These are phyloP conservation scores for Allochrocebus solatus DNA, from an alignment of 2,797 vertebrate species.

Conservation along the genomic window DNA sequence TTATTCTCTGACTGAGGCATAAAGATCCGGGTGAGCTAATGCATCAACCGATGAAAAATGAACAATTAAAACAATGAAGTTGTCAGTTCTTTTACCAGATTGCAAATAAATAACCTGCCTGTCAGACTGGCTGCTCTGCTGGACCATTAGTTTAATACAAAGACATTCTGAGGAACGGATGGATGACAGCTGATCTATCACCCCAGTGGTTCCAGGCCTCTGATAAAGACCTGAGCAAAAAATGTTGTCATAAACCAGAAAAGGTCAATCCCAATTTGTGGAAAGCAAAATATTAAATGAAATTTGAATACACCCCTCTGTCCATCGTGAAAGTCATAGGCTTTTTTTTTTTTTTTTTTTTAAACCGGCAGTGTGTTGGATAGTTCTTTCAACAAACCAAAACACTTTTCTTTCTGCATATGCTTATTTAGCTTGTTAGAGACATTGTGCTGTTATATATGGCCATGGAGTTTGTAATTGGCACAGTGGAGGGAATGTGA, in stretches of 20 bases:
- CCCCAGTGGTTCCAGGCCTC: slow-evolving; percentile 48
- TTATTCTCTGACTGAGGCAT: slow-evolving; percentile 78
- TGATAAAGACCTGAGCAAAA: slow-evolving; percentile 69
- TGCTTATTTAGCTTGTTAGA: slow-evolving; percentile 79
- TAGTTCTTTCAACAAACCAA: slow-evolving; percentile 47
- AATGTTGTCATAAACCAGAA: slow-evolving; percentile 43
- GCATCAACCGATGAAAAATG: slow-evolving; percentile 85
- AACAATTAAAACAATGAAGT: slow-evolving; percentile 85
- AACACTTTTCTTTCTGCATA: neutral
- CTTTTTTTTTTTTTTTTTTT: slow-evolving; percentile 72
- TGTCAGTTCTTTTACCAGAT: slow-evolving; percentile 84
- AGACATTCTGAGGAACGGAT: slow-evolving; percentile 79
- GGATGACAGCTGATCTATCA: slow-evolving; percentile 82
- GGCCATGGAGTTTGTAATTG: slow-evolving; percentile 81
- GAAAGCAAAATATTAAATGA: slow-evolving; percentile 36
- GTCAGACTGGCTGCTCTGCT: slow-evolving; percentile 78
- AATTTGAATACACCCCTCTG: neutral
- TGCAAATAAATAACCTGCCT: slow-evolving; percentile 85
- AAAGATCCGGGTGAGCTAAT: slow-evolving; percentile 79
- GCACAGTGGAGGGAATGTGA: slow-evolving; percentile 83
- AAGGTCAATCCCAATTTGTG: slow-evolving; percentile 64
- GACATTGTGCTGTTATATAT: slow-evolving; percentile 76
- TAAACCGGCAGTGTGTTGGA: neutral
- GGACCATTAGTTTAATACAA: slow-evolving; percentile 86
- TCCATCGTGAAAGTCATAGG: neutral